These are phyloP conservation scores for Calephelis virginiensis DNA, from an alignment of 1,140 invertebrate genomes.

Conservation along the genomic window DNA sequence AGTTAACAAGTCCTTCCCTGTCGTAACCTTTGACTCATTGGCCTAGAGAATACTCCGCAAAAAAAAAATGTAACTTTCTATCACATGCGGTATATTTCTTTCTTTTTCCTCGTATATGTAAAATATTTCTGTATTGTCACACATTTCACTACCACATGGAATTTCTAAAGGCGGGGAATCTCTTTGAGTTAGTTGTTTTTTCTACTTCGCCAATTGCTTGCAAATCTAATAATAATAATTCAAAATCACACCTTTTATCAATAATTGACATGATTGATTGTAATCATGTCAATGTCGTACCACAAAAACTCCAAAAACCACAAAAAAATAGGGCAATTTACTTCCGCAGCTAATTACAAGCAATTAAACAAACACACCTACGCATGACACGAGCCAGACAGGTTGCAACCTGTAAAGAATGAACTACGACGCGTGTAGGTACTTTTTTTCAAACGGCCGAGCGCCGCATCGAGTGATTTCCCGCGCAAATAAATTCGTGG, in stretches of 20 bases:
- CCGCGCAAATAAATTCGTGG: slow-evolving; percentile 18
- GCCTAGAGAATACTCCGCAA: too few relatives aligned
- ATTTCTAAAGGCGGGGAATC: slow-evolving; percentile 11
- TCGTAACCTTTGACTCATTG: not conserved
- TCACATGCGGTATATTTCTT: too few relatives aligned
- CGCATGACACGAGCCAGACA: slow-evolving; percentile 8
- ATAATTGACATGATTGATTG: slow-evolving; percentile 23
- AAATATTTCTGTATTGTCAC: slow-evolving; percentile 19
- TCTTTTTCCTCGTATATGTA: slow-evolving; percentile 18
- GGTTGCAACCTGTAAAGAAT: slow-evolving; percentile 19
- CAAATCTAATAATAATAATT: slow-evolving; percentile 21
- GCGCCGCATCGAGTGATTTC: slow-evolving; percentile 18
- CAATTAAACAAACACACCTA: slow-evolving; percentile 20
- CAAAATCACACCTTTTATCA: slow-evolving; percentile 20
- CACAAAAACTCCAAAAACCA: slow-evolving; percentile 20
- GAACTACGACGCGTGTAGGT: slow-evolving; percentile 17
- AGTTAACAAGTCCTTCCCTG: too few relatives aligned
- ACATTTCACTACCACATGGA: slow-evolving; percentile 19
- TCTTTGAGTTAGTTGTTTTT: slow-evolving; percentile 23
- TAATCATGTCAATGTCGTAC: not conserved
- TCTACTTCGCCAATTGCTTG: slow-evolving; percentile 21
- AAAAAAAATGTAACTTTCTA: too few relatives aligned
- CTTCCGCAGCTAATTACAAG: slow-evolving; percentile 20
- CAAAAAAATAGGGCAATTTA: slow-evolving; percentile 18
- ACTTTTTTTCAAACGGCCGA: slow-evolving; percentile 17